phyloP scores from a whole-genome alignment of 2,888 invertebrate genomes.

The Ctenicera cuprea region DNA sequence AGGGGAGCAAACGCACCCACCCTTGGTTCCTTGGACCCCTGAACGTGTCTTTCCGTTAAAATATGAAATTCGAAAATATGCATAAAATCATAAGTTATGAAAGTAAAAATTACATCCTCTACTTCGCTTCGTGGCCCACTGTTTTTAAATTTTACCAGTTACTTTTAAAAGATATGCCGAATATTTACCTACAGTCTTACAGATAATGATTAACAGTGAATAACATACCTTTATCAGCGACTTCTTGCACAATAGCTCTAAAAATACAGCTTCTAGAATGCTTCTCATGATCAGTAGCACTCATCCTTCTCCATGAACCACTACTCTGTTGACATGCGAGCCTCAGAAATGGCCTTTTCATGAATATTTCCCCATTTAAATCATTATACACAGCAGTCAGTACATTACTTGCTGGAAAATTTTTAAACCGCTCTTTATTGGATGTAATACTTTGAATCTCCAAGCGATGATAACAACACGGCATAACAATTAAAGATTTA shows the following conservation, averaged over 20 bases:
- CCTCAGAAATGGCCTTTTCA: conserved; percentile 81
- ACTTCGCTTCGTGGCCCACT: too few relatives aligned
- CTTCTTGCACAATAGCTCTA: conserved; percentile 79
- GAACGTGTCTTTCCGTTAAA: too few relatives aligned
- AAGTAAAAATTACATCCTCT: too few relatives aligned
- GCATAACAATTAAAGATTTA: conserved; percentile 79
- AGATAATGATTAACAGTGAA: too few relatives aligned
- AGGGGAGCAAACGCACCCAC: too few relatives aligned
- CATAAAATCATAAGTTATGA: too few relatives aligned
- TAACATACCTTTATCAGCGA: conserved; percentile 74
- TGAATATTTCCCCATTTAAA: conserved; percentile 70
- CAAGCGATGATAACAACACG: conserved; percentile 89
- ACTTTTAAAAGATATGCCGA: too few relatives aligned
- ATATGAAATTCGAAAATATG: too few relatives aligned
- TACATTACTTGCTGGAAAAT: conserved; percentile 80
- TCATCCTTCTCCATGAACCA: conserved; percentile 74
- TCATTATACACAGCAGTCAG: conserved; percentile 71
- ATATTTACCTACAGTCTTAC: too few relatives aligned
- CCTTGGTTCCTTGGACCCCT: too few relatives aligned
- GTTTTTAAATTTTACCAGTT: too few relatives aligned
- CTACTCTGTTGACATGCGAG: conserved; percentile 82
- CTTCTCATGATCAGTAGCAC: conserved; percentile 71
- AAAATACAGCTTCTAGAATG: conserved; percentile 77
- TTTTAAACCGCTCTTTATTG: conserved; percentile 72
- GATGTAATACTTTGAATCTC: conserved; percentile 59